Evolutionary conservation across 2,888 invertebrate species (phyloP).

Genomic region (Plemyria rubiginata): DNA sequence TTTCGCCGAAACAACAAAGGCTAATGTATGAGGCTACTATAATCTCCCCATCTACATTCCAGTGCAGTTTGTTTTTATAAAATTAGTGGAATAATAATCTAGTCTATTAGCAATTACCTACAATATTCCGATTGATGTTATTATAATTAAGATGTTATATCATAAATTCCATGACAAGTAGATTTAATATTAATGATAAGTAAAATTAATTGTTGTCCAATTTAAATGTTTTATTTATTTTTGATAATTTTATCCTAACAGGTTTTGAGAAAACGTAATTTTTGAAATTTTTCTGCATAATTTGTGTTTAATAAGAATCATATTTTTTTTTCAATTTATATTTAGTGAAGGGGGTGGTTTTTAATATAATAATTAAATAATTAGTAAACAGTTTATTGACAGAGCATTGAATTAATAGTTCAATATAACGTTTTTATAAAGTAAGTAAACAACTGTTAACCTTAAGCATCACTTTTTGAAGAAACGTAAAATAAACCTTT

Average conservation of each 20-base stretch:
- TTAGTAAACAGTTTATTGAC: too few species aligned
- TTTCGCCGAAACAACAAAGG: not conserved
- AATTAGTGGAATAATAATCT: slow-evolving; percentile 25
- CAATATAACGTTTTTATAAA: too few species aligned
- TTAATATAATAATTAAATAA: too few species aligned
- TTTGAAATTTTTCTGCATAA: not conserved
- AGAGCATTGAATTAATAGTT: too few species aligned
- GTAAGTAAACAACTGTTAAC: too few species aligned
- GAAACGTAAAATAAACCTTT: too few species aligned
- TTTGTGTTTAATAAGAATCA: not conserved
- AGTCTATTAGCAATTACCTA: slow-evolving; percentile 30
- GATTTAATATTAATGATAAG: not conserved
- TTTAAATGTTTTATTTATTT: not conserved
- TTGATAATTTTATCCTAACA: not conserved
- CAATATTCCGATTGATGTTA: slow-evolving; percentile 23
- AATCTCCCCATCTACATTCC: not conserved
- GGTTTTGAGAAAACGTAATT: not conserved
- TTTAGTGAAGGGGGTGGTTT: not conserved
- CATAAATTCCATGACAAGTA: slow-evolving; percentile 14
- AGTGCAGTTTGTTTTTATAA: slow-evolving; percentile 19
- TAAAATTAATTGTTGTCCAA: not conserved
- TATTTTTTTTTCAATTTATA: not conserved
- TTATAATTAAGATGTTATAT: slow-evolving; percentile 10
- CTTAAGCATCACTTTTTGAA: too few species aligned
- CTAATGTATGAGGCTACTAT: not conserved